Evolutionary conservation across 2,797 vertebrate species (phyloP).

Genomic region (Gephyroberyx darwinii): DNA sequence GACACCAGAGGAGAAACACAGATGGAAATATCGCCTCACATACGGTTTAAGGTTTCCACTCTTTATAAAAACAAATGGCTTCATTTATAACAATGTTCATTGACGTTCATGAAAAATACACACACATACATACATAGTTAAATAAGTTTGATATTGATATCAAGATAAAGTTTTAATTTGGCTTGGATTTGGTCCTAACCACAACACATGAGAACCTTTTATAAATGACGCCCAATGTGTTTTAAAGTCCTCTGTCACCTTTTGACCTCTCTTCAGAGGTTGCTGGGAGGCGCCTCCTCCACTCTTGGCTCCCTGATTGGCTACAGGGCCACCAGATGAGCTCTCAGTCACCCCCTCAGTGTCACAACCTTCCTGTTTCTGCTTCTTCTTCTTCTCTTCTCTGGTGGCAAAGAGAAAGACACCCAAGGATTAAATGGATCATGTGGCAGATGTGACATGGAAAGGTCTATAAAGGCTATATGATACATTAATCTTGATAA

Average conservation of each 20-base stretch:
- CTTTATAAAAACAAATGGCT: not conserved
- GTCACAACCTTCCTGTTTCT: constrained; percentile 78
- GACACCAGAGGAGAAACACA: constrained; percentile 34
- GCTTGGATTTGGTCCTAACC: too few relatives aligned
- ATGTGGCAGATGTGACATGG: not conserved
- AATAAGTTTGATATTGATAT: too few relatives aligned
- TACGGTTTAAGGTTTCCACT: not conserved
- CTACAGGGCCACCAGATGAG: constrained; percentile 23
- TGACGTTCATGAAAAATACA: too few relatives aligned
- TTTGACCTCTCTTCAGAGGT: constrained; percentile 91
- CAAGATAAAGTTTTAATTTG: too few relatives aligned
- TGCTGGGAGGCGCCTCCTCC: constrained; percentile 72
- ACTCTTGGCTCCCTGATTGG: constrained; percentile 67
- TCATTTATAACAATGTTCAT: too few relatives aligned
- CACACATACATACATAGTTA: too few relatives aligned
- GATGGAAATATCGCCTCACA: not conserved
- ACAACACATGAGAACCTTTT: too few relatives aligned
- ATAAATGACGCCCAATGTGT: too few relatives aligned
- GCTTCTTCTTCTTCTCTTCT: constrained; percentile 94
- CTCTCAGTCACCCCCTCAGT: constrained; percentile 75
- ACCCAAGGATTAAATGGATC: not conserved
- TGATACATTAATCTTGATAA: not conserved
- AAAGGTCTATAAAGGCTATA: not conserved
- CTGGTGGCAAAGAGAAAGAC: constrained; percentile 68
- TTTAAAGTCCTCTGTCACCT: constrained; percentile 76